A percentile compares a stretch with the other conserved stretches of the same genome.
Conservation (phyloP, 2,888 invertebrate species). For the Hirtodrosophila histrioides region DNA sequence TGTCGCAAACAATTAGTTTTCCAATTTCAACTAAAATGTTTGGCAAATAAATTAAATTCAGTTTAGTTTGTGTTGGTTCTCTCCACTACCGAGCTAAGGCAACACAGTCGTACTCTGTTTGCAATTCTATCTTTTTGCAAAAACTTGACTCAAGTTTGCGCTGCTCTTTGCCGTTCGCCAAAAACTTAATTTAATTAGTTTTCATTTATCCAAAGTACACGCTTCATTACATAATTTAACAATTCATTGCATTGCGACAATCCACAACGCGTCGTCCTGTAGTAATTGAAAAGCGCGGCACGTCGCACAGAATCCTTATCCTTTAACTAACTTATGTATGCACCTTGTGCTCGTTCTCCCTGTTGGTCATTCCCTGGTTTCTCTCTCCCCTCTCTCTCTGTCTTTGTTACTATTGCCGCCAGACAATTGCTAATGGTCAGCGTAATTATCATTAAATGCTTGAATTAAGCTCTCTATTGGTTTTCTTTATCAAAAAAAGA, state of each 20-base stretch:
- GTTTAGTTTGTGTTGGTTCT: conserved; percentile 11
- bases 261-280: conserved; percentile 12
- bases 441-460: conserved; percentile 68
- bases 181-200: conserved; percentile 65
- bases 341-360: conserved; percentile 4
- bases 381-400: conserved; percentile 28
- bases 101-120: neutral
- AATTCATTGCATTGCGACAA: conserved; percentile 65
- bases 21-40: conserved; percentile 58
- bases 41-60: conserved; percentile 55
- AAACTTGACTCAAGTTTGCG: conserved; percentile 45
- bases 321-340: conserved; percentile 6
- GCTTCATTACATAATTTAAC: conserved; percentile 71
- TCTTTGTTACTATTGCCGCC: conserved; percentile 63
- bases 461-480: conserved; percentile 49
- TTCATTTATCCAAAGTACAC: conserved; percentile 70
- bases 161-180: conserved; percentile 28
- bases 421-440: conserved; percentile 68
- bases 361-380: conserved; percentile 1
- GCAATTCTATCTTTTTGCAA: conserved; percentile 30
- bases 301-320: conserved; percentile 38
- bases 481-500: conserved; percentile 10
- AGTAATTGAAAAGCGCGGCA: conserved; percentile 66
- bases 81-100: neutral
- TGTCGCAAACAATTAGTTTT: conserved; percentile 63